Base-by-base conservation (phyloP, 2,888 invertebrate species). In the Ischnus inquisitorius region DNA sequence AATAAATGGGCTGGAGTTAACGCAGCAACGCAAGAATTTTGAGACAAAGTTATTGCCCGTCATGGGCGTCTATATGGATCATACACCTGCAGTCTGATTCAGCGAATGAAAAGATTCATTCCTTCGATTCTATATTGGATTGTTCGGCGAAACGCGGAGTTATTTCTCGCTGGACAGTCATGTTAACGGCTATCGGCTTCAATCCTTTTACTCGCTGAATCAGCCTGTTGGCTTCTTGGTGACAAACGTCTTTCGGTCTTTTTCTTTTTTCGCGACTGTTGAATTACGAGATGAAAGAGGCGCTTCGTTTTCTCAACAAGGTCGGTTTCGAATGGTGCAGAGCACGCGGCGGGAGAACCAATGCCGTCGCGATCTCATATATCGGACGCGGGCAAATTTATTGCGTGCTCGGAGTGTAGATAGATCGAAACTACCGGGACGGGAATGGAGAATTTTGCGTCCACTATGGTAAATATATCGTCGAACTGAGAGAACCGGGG, bases 391-490 rank as follows among this genome's bases (percentile, higher is more conserved):
- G 34, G 34, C 19, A 46, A 28, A 74, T 74, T 74, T 75, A 75
- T 75, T 34, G 48, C 14, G 22, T 6, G 22, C 57, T 60, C 34
- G 60, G 48, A 14, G 48, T 64, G 28, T 67, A 67, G 16, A 34
- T 25, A 14, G 39, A 60, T 57, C 60, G 28, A 57, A 65, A 57
- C 34, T 64, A 28, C 64, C 34, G 6, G 34, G 43, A 19, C 22
- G 43, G 64, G 51, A 41, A 54, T 19, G 25, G 64, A 16, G 28
- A 39, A 39, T 51, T 43, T 69, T 60, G 54, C 43, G 19, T 64
- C 68, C 57, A 25, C 64, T 62, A 65, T 57, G 48, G 75, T 79
- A 69, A 79, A 79, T 78, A 68, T 75, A 79, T 79, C 65, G 79
- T 54, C 69, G 54, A 75, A 69, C 57, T 57, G 48, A 19, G 46